Conservation (phyloP, 2,113 vertebrate genomes). For the Talpa occidentalis region DNA sequence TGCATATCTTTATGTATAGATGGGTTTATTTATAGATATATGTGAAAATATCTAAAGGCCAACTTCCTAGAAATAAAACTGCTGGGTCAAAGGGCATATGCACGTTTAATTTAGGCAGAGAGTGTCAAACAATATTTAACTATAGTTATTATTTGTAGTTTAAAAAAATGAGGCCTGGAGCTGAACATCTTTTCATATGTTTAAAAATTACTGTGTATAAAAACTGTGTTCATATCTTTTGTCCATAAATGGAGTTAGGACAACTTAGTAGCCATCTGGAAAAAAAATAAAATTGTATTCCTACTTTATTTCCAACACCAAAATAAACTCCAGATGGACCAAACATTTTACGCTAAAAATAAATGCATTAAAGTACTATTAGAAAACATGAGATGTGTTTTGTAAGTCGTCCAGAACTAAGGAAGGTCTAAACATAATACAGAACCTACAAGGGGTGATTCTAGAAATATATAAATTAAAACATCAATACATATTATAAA, state of each 20-base stretch:
- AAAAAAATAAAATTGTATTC: slow-evolving; percentile 75
- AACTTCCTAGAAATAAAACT: slow-evolving; percentile 25
- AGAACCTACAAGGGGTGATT: neutral
- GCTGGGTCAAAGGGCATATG: neutral
- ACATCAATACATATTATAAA: neutral
- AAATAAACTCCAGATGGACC: slow-evolving; percentile 83
- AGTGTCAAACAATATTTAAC: neutral
- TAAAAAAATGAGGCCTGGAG: slow-evolving; percentile 22
- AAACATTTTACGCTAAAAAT: slow-evolving; percentile 79
- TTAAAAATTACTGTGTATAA: slow-evolving; percentile 58
- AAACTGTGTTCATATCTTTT: slow-evolving; percentile 64
- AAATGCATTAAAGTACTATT: slow-evolving; percentile 77
- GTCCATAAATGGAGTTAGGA: slow-evolving; percentile 75
- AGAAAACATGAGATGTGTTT: slow-evolving; percentile 73
- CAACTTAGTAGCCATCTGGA: slow-evolving; percentile 79
- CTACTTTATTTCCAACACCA: slow-evolving; percentile 77
- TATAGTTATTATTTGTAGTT: slow-evolving; percentile 39
- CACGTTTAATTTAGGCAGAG: slow-evolving; percentile 11
- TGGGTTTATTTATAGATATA: neutral
- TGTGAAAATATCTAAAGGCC: neutral
- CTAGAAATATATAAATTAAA: neutral
- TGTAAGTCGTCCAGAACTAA: slow-evolving; percentile 64
- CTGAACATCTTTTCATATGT: slow-evolving; percentile 53
- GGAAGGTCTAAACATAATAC: slow-evolving; percentile 11
- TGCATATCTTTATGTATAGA: neutral